A percentile compares a stretch with the other conserved stretches of the same genome.
Evolutionary conservation across 2,888 invertebrate species (phyloP).

Genomic region (Chrysomela aeneicollis): DNA sequence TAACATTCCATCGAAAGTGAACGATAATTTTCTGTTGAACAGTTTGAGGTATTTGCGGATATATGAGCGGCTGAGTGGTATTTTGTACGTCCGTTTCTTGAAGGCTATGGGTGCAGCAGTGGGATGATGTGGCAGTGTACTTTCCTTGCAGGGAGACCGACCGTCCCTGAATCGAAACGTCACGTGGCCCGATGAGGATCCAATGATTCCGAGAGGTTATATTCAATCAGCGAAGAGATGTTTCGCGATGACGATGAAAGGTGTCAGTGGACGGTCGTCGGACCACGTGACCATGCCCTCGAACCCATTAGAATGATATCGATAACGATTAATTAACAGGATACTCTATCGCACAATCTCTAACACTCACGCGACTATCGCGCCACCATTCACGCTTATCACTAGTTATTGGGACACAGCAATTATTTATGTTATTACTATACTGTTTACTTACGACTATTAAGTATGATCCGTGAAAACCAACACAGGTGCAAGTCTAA

Average conservation of each 20-base stretch:
- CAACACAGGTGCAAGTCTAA: constrained; percentile 48
- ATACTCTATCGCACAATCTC: constrained; percentile 38
- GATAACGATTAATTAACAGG: constrained; percentile 47
- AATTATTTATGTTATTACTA: constrained; percentile 51
- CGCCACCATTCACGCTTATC: constrained; percentile 54
- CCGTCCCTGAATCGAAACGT: constrained; percentile 51
- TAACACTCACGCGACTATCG: constrained; percentile 37
- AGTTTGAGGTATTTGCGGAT: constrained; percentile 55
- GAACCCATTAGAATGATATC: constrained; percentile 48
- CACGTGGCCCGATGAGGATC: constrained; percentile 23
- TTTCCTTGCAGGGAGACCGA: constrained; percentile 59
- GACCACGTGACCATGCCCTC: constrained; percentile 39
- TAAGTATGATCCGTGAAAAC: constrained; percentile 50
- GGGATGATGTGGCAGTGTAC: constrained; percentile 56
- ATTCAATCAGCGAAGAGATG: not conserved
- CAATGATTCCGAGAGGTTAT: not conserved
- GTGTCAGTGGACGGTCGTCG: no score
- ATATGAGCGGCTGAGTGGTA: constrained; percentile 53
- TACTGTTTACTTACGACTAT: constrained; percentile 50
- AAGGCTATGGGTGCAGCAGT: constrained; percentile 52
- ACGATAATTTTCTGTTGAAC: constrained; percentile 28
- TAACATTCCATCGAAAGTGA: not conserved
- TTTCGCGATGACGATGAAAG: no score
- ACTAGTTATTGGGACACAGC: constrained; percentile 63
- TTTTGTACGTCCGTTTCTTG: constrained; percentile 58